Conservation (phyloP, 1,140 invertebrate species). For the Globodera ellingtonae region DNA sequence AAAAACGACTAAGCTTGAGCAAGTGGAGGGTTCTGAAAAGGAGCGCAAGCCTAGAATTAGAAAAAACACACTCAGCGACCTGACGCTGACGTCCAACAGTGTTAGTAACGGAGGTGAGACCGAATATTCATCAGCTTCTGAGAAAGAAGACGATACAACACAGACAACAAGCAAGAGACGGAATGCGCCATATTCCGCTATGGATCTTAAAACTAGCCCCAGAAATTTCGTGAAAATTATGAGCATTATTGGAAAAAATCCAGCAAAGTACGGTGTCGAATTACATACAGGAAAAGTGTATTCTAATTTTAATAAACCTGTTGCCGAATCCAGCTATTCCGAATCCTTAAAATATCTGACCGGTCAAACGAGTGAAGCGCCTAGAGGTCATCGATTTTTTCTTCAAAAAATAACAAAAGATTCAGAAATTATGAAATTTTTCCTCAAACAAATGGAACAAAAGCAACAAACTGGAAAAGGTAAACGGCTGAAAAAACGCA, state of each 20-base stretch:
- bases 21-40: too few species aligned
- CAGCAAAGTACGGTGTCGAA: not conserved
- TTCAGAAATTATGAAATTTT: not conserved
- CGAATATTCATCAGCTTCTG: too few species aligned
- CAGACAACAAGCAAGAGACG: too few species aligned
- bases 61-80: too few species aligned
- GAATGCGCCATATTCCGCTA: too few species aligned
- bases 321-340: not conserved
- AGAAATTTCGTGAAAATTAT: not conserved
- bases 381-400: not conserved
- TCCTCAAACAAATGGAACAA: not conserved
- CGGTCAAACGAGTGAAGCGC: not conserved
- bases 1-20: too few species aligned
- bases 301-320: too few species aligned
- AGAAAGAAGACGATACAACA: too few species aligned
- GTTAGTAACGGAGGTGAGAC: too few species aligned
- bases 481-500: not conserved
- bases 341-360: slow-evolving; percentile 1
- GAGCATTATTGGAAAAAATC: not conserved
- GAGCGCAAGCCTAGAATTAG: too few species aligned
- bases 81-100: too few species aligned
- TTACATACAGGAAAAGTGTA: too few species aligned
- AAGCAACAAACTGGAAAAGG: not conserved
- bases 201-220: not conserved
- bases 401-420: not conserved